Base-by-base conservation (phyloP, 2,113 vertebrate species). In the Lontra canadensis region DNA sequence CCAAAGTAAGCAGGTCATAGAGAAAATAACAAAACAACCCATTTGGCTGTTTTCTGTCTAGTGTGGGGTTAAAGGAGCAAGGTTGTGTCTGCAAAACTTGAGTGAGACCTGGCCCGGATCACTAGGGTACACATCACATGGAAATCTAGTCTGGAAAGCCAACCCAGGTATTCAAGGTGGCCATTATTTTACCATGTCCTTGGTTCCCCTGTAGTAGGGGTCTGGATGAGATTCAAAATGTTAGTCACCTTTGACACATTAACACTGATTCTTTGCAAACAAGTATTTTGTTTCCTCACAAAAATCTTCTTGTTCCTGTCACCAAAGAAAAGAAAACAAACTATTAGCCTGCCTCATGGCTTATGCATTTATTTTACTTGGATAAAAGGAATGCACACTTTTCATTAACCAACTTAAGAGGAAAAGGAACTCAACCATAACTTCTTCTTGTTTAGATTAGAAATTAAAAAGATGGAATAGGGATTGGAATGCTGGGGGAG, bases 301-400 rank as follows among this genome's bases (percentile, higher is more conserved):
- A 92, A 94, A 95, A 83, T 87, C 14, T 92, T 34, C 86, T 96
- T 95, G 74, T 79, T 83, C 36, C 42, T 94, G 47, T 96, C 95
- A 88, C 88, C 79, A 95, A 96, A 94, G 49, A 78, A 96, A 95
- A 97, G 42, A 90, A 97, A 97, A 96, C 39, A 90, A 95, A 79
- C 52, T 83, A 67, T 57, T 26, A 87, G 67, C 31, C 57, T 88
- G 69, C 14, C 42, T 94, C 49, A 31, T 36, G n/a, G 21, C 5
- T 63, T 57, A 3, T 80, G 49, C 10, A 55, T 74, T 97, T 92
- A 88, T 95, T 96, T 97, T 83, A 71, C 49, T 67, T 98, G 83
- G 69, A 81, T 88, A 93, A 94, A 85, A 95, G 57, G 61, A 74
- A 1, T 39, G 14, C 47, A 89, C 31, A 87, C 74, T 88, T 93